These are phyloP conservation scores for Artibeus jamaicensis DNA, from an alignment of 2,797 vertebrate genomes.

Conservation along the genomic window DNA sequence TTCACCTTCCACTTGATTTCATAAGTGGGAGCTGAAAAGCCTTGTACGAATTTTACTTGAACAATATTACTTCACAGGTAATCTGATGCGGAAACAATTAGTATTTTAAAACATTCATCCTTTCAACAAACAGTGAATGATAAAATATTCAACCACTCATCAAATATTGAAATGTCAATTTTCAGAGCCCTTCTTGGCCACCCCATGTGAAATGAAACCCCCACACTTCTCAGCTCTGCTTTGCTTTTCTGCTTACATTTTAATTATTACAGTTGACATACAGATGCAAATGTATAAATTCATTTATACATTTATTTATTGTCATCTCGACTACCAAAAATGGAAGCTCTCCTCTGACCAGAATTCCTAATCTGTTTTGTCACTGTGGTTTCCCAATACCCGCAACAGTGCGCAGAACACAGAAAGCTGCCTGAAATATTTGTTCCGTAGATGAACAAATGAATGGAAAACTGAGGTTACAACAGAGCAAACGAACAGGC, in stretches of 20 bases:
- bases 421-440: neutral
- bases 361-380: neutral
- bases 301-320: neutral
- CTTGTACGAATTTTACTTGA: neutral
- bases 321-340: neutral
- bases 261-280: neutral
- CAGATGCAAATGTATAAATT: neutral
- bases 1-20: neutral
- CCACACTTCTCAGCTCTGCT: neutral
- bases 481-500: neutral
- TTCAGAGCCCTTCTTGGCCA: neutral
- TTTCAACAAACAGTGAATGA: neutral
- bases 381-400: neutral
- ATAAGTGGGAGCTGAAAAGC: neutral
- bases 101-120: conserved; percentile 21
- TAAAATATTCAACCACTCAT: conserved; percentile 19
- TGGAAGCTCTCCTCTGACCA: neutral
- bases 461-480: neutral
- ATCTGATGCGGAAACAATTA: neutral
- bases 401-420: neutral
- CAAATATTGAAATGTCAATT: conserved; percentile 28
- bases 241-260: neutral
- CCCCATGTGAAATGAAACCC: neutral
- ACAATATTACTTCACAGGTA: neutral
- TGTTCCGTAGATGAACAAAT: neutral